These are phyloP conservation scores for Chlorodrepanis virens DNA, from an alignment of 2,113 vertebrate genomes.

Conservation along the genomic window DNA sequence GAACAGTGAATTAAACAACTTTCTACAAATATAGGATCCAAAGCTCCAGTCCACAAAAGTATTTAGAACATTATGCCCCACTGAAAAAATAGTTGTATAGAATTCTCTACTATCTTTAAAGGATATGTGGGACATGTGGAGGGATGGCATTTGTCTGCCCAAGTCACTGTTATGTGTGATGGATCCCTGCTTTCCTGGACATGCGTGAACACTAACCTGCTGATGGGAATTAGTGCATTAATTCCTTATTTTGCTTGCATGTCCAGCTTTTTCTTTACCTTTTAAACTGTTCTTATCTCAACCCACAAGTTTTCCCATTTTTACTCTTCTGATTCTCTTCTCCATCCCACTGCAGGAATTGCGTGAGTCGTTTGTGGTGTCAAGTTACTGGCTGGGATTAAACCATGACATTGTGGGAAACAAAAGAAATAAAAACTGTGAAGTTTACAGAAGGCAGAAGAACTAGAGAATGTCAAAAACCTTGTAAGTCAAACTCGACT, in stretches of 20 bases:
- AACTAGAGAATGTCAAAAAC: not conserved
- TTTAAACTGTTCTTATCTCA: not conserved
- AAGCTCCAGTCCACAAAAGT: not conserved
- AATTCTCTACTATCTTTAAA: not conserved
- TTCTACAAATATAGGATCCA: not conserved
- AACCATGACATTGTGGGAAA: not conserved
- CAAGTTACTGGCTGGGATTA: not conserved
- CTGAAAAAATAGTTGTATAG: not conserved
- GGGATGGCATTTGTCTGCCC: not conserved
- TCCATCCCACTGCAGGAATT: not conserved
- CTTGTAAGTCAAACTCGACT: not conserved
- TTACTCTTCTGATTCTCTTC: not conserved
- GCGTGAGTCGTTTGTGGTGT: rapidly evolving
- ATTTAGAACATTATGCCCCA: not conserved
- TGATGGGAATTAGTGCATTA: not conserved
- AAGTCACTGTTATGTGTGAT: rapidly evolving
- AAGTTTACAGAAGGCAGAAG: not conserved
- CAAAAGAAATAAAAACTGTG: not conserved
- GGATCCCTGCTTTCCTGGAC: not conserved
- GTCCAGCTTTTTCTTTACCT: not conserved
- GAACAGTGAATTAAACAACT: not conserved
- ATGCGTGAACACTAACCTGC: not conserved
- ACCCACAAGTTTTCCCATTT: rapidly evolving
- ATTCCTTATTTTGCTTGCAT: not conserved
- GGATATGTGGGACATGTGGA: rapidly evolving